Base-by-base conservation (phyloP, 2,797 vertebrate genomes). In the Cuculus canorus region DNA sequence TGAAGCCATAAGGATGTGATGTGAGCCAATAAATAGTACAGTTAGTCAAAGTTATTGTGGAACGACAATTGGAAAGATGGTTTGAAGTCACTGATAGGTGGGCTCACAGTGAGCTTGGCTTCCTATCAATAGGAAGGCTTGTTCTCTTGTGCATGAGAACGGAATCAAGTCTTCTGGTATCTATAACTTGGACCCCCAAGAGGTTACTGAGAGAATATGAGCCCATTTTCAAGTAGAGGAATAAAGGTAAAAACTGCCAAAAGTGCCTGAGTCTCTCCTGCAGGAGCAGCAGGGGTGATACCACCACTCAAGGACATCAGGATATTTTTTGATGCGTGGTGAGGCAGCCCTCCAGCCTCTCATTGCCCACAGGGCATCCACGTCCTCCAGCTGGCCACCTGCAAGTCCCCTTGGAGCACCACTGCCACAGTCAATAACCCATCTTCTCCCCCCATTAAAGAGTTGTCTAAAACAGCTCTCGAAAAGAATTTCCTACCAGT, bases 1-100 rank as follows among this genome's bases (percentile, higher is more conserved):
- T 98, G 96, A 98, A 98, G 97, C 98, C 98, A 98, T 98, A 97
- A 98, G 98, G 92, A 88, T 96, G 95, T 92, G 96, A 92, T 96
- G 94, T 81, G 96, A 98, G 98, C 98, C 98, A 98, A 98, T 96
- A 97, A 95, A 97, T 97, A 87, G 97, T 92, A 97, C 97, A 97
- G 92, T 97, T 97, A 98, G 97, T 98, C 94, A 94, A 93, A 91
- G 85, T 97, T 98, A 97, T 97, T 98, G 98, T 97, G 98, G 98
- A 98, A 97, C 0, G 9, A 79, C 71, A 79, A 80, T 85, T 94
- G 88, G 75, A 88, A 50, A 53, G 97, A 94, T 83, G 89, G 97
- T 95, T 77, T 94, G 93, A 93, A 96, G 93, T 86, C 87, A 79
- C 80, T 2, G 8, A 96, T 90, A 95, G 95, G 93, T 96, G 90